Evolutionary conservation across 2,888 invertebrate species (phyloP), one percentile per base, ranked within the genome.

Genomic region (Agapostemon virescens): DNA sequence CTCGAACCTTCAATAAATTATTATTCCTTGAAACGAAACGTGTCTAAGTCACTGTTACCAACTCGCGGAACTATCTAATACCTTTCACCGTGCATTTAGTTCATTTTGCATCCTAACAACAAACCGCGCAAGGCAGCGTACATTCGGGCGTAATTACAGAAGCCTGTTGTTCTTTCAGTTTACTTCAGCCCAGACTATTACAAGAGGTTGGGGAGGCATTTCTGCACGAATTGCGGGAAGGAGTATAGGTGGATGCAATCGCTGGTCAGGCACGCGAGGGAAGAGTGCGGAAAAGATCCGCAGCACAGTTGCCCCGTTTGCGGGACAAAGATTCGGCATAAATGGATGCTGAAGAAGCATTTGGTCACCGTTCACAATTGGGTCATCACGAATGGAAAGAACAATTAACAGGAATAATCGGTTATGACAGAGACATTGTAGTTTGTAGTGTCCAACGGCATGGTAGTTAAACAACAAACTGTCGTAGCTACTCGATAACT

Each of bases 181-280:
- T 75, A 84, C 79, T 76, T 63, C 75, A 70, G 81, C 63, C 80
- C 88, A 42, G 88, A 88, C 82, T 91, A 91, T 87, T 91, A 90
- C 88, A 91, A 91, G 82, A 87, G 91, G 69, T 77, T 90, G 55
- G 91, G 92, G 23, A 86, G 88, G 66, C 92, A 92, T 82, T 88
- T 88, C 78, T 93, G 96, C 91, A 94, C 94, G 82, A 95, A 94
- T 86, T 96, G 97, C 91, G 95, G 95, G 90, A 95, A 96, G 91
- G 95, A 95, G 88, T 97, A 97, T 92, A 95, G 95, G 85, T 96
- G 95, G 93, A 95, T 95, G 93, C 95, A 95, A 87, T 95, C 96
- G 36, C 94, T 96, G 88, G 94, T 95, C 89, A 94, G 96, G 88
- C 96, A 96, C 90, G 86, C 92, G 64, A 91, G 92, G 52, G 93